Base-by-base conservation (phyloP, 2,888 invertebrate genomes). In the Halictus ligatus region DNA sequence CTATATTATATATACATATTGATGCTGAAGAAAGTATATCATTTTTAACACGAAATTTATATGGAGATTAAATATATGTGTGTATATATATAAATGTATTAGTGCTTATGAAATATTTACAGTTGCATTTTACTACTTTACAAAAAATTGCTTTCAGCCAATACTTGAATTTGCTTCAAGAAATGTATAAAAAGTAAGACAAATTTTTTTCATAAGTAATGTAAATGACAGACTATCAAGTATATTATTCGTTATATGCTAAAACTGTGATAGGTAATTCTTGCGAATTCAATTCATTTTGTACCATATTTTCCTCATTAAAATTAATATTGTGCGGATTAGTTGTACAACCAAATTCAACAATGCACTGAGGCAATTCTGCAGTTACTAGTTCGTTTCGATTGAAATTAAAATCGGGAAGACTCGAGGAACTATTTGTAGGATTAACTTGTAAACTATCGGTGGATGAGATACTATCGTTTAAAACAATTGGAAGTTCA, bases 401-500 rank as follows among this genome's bases (percentile, higher is more conserved):
- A 78, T 75, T 73, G 29, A 72, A 54, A 69, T 54, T 77, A 43
- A 54, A 18, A 43, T 64, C 69, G 13, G 72, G 79, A 8, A 54
- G 18, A 67, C 73, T 46, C 4, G 46, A 12, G 0, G 43, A 35
- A 71, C 80, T 25, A 3, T 48, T 72, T 2, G n/a, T 80, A 73
- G 50, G 7, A 12, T 58, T 40, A 29, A 71, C 72, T 2, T 21
- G 25, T 35, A 35, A 35, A 73, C 13, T 76, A 46, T 35, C 43
- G 10, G 18, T 78, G 2, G 69, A 76, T 10, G 54, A 18, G 29
- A 21, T 29, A 29, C 58, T 80, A 7, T 78, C 21, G 6, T 89
- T 83, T 64, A 92, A 81, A 35, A 81, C 91, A 12, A 82, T 46
- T 54, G 91, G 91, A 76, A 92, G 86, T 40, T 89, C 86, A 21